Evolutionary conservation across 2,888 invertebrate genomes (phyloP).

Genomic region (Ceraclea dissimilis): DNA sequence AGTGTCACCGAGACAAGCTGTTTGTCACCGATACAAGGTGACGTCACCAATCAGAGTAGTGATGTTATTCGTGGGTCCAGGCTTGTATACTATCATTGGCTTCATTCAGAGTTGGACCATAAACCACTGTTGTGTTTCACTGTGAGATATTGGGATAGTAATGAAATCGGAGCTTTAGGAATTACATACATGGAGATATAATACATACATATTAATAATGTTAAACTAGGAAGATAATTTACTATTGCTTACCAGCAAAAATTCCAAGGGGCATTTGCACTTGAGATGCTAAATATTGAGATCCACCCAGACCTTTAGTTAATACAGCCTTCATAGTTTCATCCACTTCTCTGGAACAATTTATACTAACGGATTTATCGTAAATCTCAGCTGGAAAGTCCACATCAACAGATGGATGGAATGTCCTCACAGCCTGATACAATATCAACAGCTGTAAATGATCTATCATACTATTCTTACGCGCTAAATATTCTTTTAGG

Average conservation of each 20-base stretch:
- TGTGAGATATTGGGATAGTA: no score
- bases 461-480: slow-evolving; percentile 39
- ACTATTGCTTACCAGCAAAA: slow-evolving; percentile 44
- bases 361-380: slow-evolving; percentile 33
- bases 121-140: no score
- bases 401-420: slow-evolving; percentile 39
- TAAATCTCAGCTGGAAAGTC: slow-evolving; percentile 39
- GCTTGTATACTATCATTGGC: no score
- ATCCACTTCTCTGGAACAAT: slow-evolving; percentile 33
- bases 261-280: slow-evolving; percentile 49
- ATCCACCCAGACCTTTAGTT: slow-evolving; percentile 49
- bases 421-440: slow-evolving; percentile 46
- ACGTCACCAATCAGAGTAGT: no score
- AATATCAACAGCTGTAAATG: slow-evolving; percentile 46
- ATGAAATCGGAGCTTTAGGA: no score
- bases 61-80: no score
- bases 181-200: no score
- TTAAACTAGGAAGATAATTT: no score
- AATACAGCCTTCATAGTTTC: slow-evolving; percentile 44
- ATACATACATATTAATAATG: no score
- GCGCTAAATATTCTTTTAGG: slow-evolving; percentile 36
- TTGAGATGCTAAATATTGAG: slow-evolving; percentile 46
- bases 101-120: no score
- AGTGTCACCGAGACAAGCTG: no score
- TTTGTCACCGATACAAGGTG: no score